Evolutionary conservation across 2,888 invertebrate species (phyloP).

Genomic region (Strigamia crassipes): DNA sequence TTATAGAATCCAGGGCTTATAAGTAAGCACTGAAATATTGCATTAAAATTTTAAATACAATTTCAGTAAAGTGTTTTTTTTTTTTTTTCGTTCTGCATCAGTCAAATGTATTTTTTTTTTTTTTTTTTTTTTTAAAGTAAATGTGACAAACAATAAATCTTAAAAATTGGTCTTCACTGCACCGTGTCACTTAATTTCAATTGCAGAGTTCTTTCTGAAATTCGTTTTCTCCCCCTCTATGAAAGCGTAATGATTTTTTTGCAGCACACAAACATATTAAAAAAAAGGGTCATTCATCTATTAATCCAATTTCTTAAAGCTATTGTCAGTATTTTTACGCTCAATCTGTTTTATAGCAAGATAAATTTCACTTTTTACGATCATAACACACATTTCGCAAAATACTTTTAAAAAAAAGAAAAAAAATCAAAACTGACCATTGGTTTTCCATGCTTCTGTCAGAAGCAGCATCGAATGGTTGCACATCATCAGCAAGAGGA

Average conservation of each 20-base stretch:
- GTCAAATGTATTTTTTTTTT: neutral
- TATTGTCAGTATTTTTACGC: slow-evolving; percentile 29
- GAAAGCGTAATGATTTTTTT: neutral
- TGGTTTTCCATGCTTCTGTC: slow-evolving; percentile 85
- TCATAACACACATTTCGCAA: neutral
- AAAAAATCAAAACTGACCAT: slow-evolving; percentile 50
- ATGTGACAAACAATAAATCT: neutral
- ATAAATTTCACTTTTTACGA: slow-evolving; percentile 34
- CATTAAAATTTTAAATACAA: neutral
- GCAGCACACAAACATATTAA: slow-evolving; percentile 12
- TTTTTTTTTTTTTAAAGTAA: too few species aligned
- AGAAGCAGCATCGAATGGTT: slow-evolving; percentile 82
- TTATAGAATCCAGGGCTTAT: neutral
- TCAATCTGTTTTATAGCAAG: slow-evolving; percentile 16
- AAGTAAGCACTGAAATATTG: neutral
- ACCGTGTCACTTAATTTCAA: slow-evolving; percentile 3
- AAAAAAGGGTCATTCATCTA: slow-evolving; percentile 29
- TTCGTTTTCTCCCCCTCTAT: neutral
- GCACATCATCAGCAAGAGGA: slow-evolving; percentile 66
- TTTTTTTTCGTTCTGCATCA: too few species aligned
- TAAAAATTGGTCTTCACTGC: neutral
- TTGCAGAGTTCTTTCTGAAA: neutral
- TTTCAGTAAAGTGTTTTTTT: neutral
- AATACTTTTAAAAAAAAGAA: neutral
- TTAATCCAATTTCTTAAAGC: slow-evolving; percentile 35